These are phyloP conservation scores for Pachymerium ferrugineum DNA, from an alignment of 2,888 invertebrate species.

Conservation along the genomic window DNA sequence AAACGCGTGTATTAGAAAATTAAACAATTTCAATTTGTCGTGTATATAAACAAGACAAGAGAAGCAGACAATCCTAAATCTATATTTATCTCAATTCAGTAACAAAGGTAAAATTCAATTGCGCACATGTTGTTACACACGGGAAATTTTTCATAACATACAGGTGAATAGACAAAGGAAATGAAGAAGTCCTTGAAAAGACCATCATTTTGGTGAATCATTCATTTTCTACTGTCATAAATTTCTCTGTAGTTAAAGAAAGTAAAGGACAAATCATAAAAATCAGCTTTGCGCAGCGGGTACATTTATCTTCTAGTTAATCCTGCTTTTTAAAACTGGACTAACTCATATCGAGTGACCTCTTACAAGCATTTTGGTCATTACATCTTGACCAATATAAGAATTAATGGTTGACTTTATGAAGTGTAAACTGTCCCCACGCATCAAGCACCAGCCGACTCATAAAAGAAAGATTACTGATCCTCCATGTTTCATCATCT, in stretches of 20 bases:
- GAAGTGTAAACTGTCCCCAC: conserved; percentile 16
- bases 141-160: not conserved
- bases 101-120: not conserved
- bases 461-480: conserved; percentile 22
- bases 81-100: not conserved
- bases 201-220: not conserved
- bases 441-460: conserved; percentile 23
- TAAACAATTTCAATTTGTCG: no score
- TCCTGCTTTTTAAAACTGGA: conserved; percentile 4
- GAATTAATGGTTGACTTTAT: conserved; percentile 27
- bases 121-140: not conserved
- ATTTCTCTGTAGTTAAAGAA: no score
- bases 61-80: not conserved
- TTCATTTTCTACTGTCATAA: not conserved
- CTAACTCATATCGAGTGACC: conserved; percentile 6
- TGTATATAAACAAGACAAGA: not conserved
- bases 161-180: conserved; percentile 10
- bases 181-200: not conserved
- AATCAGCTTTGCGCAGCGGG: not conserved
- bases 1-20: no score
- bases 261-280: not conserved
- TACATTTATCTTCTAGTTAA: not conserved
- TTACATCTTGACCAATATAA: conserved; percentile 20
- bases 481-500: conserved; percentile 23
- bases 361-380: not conserved